These are phyloP conservation scores for Lasius platythorax DNA, from an alignment of 2,888 invertebrate genomes.

Conservation along the genomic window DNA sequence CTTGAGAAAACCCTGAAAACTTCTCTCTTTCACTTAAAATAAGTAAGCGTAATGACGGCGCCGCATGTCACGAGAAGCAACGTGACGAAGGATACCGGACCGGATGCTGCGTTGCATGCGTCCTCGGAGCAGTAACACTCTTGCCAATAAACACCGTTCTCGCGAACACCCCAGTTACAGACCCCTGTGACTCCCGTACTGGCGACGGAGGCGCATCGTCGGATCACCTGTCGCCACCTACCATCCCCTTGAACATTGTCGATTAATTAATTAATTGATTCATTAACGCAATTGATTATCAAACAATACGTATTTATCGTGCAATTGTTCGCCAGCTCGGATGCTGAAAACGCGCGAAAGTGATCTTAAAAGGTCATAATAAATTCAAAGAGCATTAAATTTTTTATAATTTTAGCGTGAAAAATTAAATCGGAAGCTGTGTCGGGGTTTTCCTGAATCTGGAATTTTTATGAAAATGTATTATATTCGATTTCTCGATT, in stretches of 20 bases:
- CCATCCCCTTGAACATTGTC: constrained; percentile 92
- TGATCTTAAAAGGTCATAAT: neutral
- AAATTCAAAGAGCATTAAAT: neutral
- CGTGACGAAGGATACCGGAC: constrained; percentile 59
- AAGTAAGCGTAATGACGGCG: constrained; percentile 17
- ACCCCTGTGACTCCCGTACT: constrained; percentile 97
- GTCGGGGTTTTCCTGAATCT: neutral
- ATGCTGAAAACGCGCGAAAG: neutral
- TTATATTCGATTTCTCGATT: neutral
- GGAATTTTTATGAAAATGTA: neutral
- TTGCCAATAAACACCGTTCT: constrained; percentile 98
- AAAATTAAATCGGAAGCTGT: neutral
- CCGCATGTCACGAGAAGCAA: constrained; percentile 48
- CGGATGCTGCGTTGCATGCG: constrained; percentile 91
- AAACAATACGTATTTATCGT: neutral
- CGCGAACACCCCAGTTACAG: constrained; percentile 98
- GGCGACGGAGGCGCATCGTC: constrained; percentile 95
- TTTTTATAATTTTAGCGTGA: neutral
- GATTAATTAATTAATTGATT: constrained; percentile 27
- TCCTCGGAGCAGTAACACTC: constrained; percentile 98
- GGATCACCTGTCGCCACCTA: constrained; percentile 96
- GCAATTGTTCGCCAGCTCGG: neutral
- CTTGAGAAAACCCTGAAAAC: neutral
- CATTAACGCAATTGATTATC: neutral
- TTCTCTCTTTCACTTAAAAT: constrained; percentile 14